phyloP scores from a whole-genome alignment of 2,888 invertebrate species.

The Tanytarsus gracilentus region DNA sequence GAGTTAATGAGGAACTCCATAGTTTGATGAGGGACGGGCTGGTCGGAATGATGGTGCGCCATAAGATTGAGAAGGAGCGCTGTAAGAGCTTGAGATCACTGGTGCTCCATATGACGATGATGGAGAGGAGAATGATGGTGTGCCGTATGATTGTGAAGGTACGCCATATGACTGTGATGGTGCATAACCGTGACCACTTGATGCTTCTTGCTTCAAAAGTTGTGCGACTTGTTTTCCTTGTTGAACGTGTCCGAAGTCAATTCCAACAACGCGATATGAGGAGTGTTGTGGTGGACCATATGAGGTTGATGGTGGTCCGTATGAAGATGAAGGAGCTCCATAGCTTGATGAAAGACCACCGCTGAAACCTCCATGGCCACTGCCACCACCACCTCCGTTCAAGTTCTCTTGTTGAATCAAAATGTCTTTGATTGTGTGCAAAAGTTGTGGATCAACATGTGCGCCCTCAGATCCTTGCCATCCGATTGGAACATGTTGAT shows the following conservation, averaged over 20 bases:
- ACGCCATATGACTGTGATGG: constrained; percentile 40
- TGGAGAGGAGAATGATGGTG: constrained; percentile 41
- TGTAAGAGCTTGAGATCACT: constrained; percentile 29
- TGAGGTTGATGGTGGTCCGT: constrained; percentile 46
- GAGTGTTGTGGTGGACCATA: constrained; percentile 52
- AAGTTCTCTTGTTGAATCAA: constrained; percentile 63
- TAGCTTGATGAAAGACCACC: constrained; percentile 24
- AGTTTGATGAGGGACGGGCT: constrained; percentile 28
- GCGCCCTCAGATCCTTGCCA: constrained; percentile 67
- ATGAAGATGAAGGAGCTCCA: constrained; percentile 17
- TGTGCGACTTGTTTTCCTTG: constrained; percentile 74
- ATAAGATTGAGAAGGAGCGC: constrained; percentile 27
- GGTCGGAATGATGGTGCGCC: constrained; percentile 23
- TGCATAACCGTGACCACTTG: constrained; percentile 47
- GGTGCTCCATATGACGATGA: constrained; percentile 56
- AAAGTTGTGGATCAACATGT: constrained; percentile 60
- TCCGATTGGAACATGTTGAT: constrained; percentile 60
- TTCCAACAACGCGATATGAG: constrained; percentile 59
- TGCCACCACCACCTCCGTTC: constrained; percentile 34
- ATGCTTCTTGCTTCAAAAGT: constrained; percentile 47
- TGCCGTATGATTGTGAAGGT: constrained; percentile 45
- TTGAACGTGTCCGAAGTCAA: constrained; percentile 68
- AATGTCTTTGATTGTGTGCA: constrained; percentile 69
- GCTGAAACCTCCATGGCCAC: constrained; percentile 10
- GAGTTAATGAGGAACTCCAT: constrained; percentile 17